Conservation (phyloP, 1,140 invertebrate genomes). For the Zaprionus ornatus region DNA sequence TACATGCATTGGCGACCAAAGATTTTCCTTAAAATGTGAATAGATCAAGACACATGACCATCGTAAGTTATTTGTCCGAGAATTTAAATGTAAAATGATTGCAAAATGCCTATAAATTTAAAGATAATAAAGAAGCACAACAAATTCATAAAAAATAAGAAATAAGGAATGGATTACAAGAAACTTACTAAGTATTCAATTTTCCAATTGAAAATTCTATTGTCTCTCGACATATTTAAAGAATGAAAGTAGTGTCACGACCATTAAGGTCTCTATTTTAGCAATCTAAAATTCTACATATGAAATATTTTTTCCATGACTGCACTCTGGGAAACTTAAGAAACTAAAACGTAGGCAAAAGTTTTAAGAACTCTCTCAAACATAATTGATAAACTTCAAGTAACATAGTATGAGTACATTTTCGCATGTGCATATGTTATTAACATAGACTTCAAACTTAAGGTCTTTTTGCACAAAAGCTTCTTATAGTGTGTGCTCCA, state of each 20-base stretch:
- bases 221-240: too few relatives aligned
- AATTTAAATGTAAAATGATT: neutral
- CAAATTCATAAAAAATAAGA: neutral
- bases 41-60: neutral
- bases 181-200: too few relatives aligned
- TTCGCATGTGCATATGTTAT: neutral
- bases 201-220: too few relatives aligned
- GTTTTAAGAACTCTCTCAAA: neutral
- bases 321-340: neutral
- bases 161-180: neutral
- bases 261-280: neutral
- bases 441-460: neutral
- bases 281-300: neutral
- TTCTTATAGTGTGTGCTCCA: neutral
- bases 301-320: neutral
- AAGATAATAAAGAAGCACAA: neutral
- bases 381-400: neutral
- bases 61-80: neutral
- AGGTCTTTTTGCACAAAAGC: neutral
- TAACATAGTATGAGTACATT: neutral
- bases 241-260: neutral
- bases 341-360: neutral
- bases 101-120: neutral
- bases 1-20: slow-evolving; percentile 7
- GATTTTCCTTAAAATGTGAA: slow-evolving; percentile 28